phyloP scores from a whole-genome alignment of 2,797 vertebrate species.

The Megalops cyprinoides region DNA sequence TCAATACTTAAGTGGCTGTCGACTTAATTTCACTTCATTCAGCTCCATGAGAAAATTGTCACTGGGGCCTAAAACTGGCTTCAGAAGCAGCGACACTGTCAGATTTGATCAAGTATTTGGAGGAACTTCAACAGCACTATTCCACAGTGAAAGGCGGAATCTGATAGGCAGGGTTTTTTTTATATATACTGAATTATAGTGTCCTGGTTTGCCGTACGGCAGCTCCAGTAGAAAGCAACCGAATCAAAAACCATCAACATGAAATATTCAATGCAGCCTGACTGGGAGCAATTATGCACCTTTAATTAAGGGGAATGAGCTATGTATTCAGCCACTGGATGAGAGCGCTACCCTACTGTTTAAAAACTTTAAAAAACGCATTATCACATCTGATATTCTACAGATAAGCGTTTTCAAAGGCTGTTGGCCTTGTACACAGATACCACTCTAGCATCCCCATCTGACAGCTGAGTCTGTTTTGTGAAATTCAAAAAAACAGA shows the following conservation, averaged over 20 bases:
- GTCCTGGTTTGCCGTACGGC: not conserved
- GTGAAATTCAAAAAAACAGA: too few relatives aligned
- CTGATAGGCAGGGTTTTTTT: not conserved
- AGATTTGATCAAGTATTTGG: slow-evolving; percentile 4
- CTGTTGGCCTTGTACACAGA: not conserved
- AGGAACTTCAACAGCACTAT: slow-evolving; percentile 12
- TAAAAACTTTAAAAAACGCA: slow-evolving; percentile 14
- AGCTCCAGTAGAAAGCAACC: not conserved
- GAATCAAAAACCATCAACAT: not conserved
- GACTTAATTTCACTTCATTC: slow-evolving; percentile 22
- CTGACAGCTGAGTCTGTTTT: too few relatives aligned
- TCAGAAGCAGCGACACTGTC: slow-evolving; percentile 17
- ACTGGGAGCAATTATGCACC: slow-evolving; percentile 1
- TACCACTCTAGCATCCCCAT: not conserved
- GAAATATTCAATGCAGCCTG: slow-evolving; percentile 3
- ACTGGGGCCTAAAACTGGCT: slow-evolving; percentile 8
- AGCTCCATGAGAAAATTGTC: slow-evolving; percentile 8
- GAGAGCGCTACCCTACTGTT: not conserved
- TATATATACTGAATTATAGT: not conserved
- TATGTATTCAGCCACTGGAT: not conserved
- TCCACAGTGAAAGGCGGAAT: not conserved
- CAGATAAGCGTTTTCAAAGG: not conserved
- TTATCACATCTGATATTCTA: not conserved
- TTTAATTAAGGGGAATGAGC: not conserved
- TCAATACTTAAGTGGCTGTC: slow-evolving; percentile 20